These are phyloP conservation scores for Vicugna pacos DNA, from an alignment of 2,113 vertebrate species.

Conservation along the genomic window DNA sequence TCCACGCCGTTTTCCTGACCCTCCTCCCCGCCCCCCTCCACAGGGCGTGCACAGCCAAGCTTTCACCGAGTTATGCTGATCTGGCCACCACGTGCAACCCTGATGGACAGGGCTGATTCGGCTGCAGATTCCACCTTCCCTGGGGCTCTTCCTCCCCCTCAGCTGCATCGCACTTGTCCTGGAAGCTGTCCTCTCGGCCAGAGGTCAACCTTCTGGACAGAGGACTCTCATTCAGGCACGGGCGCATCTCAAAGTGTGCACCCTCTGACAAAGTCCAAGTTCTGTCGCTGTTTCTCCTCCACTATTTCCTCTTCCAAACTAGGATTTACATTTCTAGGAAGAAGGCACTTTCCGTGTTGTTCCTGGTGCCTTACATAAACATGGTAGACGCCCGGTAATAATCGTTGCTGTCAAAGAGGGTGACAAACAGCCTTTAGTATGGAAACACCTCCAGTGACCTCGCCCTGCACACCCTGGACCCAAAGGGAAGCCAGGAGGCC, in stretches of 20 bases:
- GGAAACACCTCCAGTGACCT: not conserved
- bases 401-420: not conserved
- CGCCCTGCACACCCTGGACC: not conserved
- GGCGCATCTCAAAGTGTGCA: too few species aligned
- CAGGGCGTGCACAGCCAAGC: not conserved
- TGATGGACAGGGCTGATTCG: not conserved
- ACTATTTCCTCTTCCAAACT: not conserved
- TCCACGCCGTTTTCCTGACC: accelerated
- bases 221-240: accelerated
- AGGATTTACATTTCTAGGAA: not conserved
- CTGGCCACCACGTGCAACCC: not conserved
- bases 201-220: not conserved
- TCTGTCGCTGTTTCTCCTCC: accelerated
- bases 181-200: not conserved
- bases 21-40: not conserved
- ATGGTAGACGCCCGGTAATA: not conserved
- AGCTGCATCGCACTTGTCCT: not conserved
- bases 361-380: not conserved
- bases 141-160: not conserved
- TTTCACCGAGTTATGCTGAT: not conserved
- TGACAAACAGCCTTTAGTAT: not conserved
- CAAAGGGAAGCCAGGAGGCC: not conserved
- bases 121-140: not conserved
- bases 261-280: not conserved
- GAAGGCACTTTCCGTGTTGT: not conserved